Conservation (phyloP, 2,888 invertebrate genomes). For the Galeopsomyia nigrocyanea region DNA sequence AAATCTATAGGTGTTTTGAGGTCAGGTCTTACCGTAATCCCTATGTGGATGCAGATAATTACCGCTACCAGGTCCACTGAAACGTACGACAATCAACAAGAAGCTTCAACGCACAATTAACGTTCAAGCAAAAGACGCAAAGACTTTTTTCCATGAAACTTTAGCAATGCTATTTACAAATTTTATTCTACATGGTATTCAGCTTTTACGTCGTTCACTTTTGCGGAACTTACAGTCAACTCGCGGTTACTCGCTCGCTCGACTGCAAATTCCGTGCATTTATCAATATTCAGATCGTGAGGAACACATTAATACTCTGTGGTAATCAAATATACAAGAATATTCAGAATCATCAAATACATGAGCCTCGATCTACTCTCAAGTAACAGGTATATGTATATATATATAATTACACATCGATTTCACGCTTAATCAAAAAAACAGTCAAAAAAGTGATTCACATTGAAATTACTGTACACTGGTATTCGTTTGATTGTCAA, state of each 20-base stretch:
- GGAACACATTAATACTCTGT: slow-evolving; percentile 34
- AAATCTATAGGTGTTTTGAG: slow-evolving; percentile 54
- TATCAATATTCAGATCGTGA: slow-evolving; percentile 22
- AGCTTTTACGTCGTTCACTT: slow-evolving; percentile 41
- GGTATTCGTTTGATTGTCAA: slow-evolving; percentile 13
- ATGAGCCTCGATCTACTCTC: slow-evolving; percentile 26
- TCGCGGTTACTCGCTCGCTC: too few species aligned
- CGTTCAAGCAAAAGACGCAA: slow-evolving; percentile 39
- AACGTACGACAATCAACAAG: slow-evolving; percentile 60
- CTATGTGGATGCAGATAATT: slow-evolving; percentile 68
- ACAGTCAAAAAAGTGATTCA: slow-evolving; percentile 6
- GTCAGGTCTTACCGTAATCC: slow-evolving; percentile 67
- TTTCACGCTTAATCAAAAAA: slow-evolving; percentile 20
- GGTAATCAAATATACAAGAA: slow-evolving; percentile 20
- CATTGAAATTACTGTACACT: slow-evolving; percentile 19
- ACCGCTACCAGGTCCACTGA: slow-evolving; percentile 69
- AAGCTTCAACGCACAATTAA: slow-evolving; percentile 40
- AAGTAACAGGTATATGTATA: slow-evolving; percentile 17
- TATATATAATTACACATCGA: slow-evolving; percentile 18
- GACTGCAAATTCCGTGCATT: background rate
- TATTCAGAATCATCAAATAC: slow-evolving; percentile 20
- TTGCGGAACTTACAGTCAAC: slow-evolving; percentile 10
- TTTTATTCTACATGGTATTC: background rate
- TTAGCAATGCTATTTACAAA: background rate
- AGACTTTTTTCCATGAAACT: slow-evolving; percentile 24